These are phyloP conservation scores for Thaumetopoea pityocampa DNA, from an alignment of 1,140 invertebrate species.

Conservation along the genomic window DNA sequence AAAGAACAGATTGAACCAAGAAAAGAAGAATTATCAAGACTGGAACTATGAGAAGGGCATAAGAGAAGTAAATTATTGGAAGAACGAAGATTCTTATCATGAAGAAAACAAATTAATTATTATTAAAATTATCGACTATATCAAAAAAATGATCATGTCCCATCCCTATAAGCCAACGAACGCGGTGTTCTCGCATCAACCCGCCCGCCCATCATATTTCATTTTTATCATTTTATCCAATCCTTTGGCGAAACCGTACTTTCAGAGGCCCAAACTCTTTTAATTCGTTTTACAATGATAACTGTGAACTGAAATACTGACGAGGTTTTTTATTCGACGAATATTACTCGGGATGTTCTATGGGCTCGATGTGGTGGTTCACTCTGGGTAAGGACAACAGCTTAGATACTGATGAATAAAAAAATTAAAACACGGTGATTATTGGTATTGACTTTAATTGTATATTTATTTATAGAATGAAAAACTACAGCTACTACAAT, in stretches of 20 bases:
- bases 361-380: constrained; percentile 5
- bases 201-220: constrained; percentile 12
- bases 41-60: too few relatives aligned
- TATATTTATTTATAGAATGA: too few relatives aligned
- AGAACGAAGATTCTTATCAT: too few relatives aligned
- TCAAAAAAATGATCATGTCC: background rate
- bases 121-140: constrained; percentile 2
- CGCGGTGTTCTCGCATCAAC: constrained; percentile 13
- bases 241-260: constrained; percentile 22
- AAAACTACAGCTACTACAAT: too few relatives aligned
- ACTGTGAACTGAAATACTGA: constrained; percentile 4
- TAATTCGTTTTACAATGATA: constrained; percentile 22
- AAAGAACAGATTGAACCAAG: too few relatives aligned
- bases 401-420: background rate
- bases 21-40: too few relatives aligned
- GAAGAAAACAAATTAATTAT: too few relatives aligned
- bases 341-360: constrained; percentile 12
- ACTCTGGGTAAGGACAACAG: background rate
- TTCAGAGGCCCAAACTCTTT: constrained; percentile 12
- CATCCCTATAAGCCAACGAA: constrained; percentile 13
- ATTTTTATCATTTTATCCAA: constrained; percentile 20
- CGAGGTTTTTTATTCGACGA: constrained; percentile 14
- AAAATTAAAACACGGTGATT: too few relatives aligned
- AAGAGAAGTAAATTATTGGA: too few relatives aligned
- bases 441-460: too few relatives aligned